phyloP scores from a whole-genome alignment of 2,113 vertebrate genomes.

The Cyphomyrus discorhynchus region DNA sequence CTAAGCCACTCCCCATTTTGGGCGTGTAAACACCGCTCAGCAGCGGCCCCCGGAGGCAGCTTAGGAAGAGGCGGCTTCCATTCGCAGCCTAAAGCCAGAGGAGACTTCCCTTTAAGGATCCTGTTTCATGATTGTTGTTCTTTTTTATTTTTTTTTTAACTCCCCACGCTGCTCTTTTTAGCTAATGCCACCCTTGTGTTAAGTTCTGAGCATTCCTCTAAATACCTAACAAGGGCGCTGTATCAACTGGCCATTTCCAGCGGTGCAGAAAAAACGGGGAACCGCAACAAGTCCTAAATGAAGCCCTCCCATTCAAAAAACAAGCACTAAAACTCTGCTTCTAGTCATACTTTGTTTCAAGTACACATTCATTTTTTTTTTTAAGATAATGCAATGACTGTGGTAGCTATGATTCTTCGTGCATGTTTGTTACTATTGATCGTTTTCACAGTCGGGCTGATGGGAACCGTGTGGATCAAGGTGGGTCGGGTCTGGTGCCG shows the following conservation, averaged over 20 bases:
- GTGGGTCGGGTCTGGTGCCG: neutral
- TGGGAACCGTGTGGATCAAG: neutral
- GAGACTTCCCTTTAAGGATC: slow-evolving; percentile 62
- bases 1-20: slow-evolving; percentile 48
- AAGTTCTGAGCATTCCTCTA: neutral
- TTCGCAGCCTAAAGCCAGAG: slow-evolving; percentile 57
- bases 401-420: neutral
- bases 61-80: slow-evolving; percentile 39
- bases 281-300: neutral
- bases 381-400: neutral
- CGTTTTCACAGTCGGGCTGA: neutral
- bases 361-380: neutral
- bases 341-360: neutral
- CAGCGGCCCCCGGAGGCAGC: slow-evolving; percentile 48
- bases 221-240: neutral
- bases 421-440: neutral
- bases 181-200: slow-evolving; percentile 25
- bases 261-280: neutral
- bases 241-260: neutral
- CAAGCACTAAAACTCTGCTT: neutral
- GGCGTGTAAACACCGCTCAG: slow-evolving; percentile 51
- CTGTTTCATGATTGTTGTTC: slow-evolving; percentile 45
- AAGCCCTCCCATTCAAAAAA: neutral
- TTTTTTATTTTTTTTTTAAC: slow-evolving; percentile 29
- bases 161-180: neutral